A percentile compares a stretch with the other conserved stretches of the same genome.
These are phyloP conservation scores for Pteruthius melanotis DNA, from an alignment of 2,113 vertebrate species.

Conservation along the genomic window DNA sequence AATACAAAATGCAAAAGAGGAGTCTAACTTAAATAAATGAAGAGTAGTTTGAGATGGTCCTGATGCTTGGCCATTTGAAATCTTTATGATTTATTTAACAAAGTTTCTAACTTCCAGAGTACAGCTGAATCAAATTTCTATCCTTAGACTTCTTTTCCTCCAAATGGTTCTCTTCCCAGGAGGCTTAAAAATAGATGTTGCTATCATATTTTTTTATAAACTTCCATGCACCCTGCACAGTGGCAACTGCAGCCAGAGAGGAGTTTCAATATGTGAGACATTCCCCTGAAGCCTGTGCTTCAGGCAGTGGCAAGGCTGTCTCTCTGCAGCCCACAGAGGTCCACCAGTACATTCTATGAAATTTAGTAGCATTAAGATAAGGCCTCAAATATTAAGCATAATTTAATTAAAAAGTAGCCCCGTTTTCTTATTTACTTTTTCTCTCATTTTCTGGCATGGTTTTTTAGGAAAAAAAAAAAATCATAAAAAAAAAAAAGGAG, in stretches of 20 bases:
- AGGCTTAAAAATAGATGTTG: not conserved
- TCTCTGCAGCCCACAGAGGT: not conserved
- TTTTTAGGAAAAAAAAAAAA: not conserved
- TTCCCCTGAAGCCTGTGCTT: not conserved
- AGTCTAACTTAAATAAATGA: not conserved
- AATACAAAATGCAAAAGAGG: not conserved
- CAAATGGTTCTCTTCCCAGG: not conserved
- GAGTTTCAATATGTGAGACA: not conserved
- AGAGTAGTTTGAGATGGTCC: not conserved
- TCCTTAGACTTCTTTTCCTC: not conserved
- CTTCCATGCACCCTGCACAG: not conserved
- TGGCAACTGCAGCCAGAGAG: not conserved
- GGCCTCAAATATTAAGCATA: not conserved
- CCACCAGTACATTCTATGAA: not conserved
- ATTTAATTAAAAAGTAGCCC: not conserved
- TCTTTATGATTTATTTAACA: not conserved
- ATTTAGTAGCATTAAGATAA: not conserved
- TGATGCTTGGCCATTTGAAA: not conserved
- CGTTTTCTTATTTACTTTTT: not conserved
- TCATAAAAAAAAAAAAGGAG: fast-evolving
- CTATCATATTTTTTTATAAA: not conserved
- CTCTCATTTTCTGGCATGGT: not conserved
- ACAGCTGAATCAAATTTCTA: not conserved
- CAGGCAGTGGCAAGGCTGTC: not conserved
- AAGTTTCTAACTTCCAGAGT: not conserved